A percentile compares a stretch with the other conserved stretches of the same genome.
Evolutionary conservation across 37 sponge, comb jelly and placozoan species (phyloP).

Genomic region (Corticium candelabrum): DNA sequence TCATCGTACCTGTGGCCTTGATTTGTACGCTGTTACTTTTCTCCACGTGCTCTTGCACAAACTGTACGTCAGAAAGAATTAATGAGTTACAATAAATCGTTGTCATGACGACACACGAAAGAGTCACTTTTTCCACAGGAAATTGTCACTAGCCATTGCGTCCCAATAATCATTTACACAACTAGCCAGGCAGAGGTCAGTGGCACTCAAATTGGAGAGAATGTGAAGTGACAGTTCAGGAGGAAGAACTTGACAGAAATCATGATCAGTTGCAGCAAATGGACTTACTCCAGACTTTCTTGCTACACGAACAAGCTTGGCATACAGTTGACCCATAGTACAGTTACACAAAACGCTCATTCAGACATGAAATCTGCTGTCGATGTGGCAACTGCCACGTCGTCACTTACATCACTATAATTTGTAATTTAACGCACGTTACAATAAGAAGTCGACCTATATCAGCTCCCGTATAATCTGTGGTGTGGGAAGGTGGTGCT

Average conservation of each 20-base stretch:
- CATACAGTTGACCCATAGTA: too few relatives aligned
- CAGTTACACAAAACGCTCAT: too few relatives aligned
- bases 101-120: background rate
- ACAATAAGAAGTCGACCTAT: too few relatives aligned
- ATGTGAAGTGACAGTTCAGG: slow-evolving; percentile 72
- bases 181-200: slow-evolving; percentile 72
- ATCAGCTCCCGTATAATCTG: too few relatives aligned
- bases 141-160: slow-evolving; percentile 47
- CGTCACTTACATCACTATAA: too few relatives aligned
- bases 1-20: background rate
- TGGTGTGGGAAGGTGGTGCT: too few relatives aligned
- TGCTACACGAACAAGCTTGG: too few relatives aligned
- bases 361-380: too few relatives aligned
- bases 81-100: background rate
- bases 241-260: slow-evolving; percentile 21
- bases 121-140: slow-evolving; percentile 61
- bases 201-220: slow-evolving; percentile 64
- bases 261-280: too few relatives aligned
- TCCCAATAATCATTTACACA: slow-evolving; percentile 76
- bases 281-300: too few relatives aligned
- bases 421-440: too few relatives aligned
- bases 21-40: background rate
- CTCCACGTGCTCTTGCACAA: background rate
- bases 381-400: too few relatives aligned
- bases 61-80: background rate